phyloP scores from a whole-genome alignment of 2,113 vertebrate species.

The Ciconia stormi region DNA sequence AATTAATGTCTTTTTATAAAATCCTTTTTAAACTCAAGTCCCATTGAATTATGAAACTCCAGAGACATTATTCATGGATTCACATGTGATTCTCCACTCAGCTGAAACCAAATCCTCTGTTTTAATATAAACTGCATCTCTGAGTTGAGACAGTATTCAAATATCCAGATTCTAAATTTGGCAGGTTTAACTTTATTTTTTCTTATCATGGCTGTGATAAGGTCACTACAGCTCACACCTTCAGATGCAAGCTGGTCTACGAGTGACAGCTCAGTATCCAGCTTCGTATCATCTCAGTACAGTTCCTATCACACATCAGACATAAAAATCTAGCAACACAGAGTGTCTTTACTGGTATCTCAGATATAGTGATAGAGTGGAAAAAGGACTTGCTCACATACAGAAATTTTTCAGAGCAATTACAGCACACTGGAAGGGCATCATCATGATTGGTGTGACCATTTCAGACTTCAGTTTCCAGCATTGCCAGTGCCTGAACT shows the following conservation, averaged over 20 bases:
- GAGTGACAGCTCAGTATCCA: not conserved
- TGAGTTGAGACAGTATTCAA: not conserved
- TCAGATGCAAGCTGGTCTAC: not conserved
- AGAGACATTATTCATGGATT: not conserved
- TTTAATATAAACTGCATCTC: not conserved
- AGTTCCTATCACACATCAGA: not conserved
- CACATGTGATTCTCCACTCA: not conserved
- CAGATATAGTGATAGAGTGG: not conserved
- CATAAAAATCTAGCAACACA: not conserved
- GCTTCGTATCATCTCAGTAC: not conserved
- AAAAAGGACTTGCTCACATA: not conserved
- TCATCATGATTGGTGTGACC: not conserved
- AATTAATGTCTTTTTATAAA: constrained; percentile 7
- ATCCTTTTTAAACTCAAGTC: not conserved
- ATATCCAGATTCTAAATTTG: not conserved
- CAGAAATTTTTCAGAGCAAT: not conserved
- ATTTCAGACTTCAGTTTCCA: not conserved
- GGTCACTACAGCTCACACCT: not conserved
- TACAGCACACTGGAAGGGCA: not conserved
- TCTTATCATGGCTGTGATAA: not conserved
- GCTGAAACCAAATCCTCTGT: not conserved
- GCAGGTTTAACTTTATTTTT: not conserved
- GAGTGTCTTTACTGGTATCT: not conserved
- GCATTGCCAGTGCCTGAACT: not conserved
- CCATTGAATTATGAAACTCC: not conserved